These are phyloP conservation scores for Zaprionus taronus DNA, from an alignment of 1,140 invertebrate genomes.

Conservation along the genomic window DNA sequence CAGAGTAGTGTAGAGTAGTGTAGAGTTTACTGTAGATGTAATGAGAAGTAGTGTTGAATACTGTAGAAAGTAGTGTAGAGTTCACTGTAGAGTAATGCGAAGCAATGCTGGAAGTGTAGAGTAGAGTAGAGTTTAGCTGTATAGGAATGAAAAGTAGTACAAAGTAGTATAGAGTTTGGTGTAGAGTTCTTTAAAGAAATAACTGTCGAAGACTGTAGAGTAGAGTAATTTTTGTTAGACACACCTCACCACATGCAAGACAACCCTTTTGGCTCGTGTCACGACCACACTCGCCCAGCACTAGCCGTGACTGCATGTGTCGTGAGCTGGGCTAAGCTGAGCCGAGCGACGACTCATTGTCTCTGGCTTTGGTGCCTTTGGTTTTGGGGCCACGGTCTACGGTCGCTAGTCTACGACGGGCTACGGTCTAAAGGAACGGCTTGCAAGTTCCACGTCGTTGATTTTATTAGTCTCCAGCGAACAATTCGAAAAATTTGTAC, in stretches of 20 bases:
- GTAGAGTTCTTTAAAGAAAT: background rate
- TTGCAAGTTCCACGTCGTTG: conserved; percentile 84
- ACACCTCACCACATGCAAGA: background rate
- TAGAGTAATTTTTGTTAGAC: background rate
- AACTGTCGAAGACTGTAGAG: too few species aligned
- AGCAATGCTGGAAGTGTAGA: background rate
- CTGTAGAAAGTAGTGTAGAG: background rate
- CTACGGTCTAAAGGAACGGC: conserved; percentile 77
- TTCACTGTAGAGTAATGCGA: background rate
- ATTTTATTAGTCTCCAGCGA: conserved; percentile 84
- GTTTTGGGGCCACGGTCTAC: conserved; percentile 8
- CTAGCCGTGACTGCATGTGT: conserved; percentile 19
- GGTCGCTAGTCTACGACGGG: conserved; percentile 29
- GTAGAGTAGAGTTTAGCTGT: background rate
- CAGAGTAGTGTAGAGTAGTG: background rate
- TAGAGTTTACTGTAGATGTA: background rate
- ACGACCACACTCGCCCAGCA: background rate
- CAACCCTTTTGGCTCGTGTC: conserved; percentile 1
- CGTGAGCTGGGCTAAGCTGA: conserved; percentile 26
- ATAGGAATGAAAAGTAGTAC: background rate
- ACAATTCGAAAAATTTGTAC: conserved; percentile 84
- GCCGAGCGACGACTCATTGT: conserved; percentile 71
- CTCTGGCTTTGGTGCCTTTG: conserved; percentile 46
- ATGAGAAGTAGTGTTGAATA: background rate
- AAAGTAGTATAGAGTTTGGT: background rate